Evolutionary conservation across 2,797 vertebrate species (phyloP).

Genomic region (Fratercula arctica): DNA sequence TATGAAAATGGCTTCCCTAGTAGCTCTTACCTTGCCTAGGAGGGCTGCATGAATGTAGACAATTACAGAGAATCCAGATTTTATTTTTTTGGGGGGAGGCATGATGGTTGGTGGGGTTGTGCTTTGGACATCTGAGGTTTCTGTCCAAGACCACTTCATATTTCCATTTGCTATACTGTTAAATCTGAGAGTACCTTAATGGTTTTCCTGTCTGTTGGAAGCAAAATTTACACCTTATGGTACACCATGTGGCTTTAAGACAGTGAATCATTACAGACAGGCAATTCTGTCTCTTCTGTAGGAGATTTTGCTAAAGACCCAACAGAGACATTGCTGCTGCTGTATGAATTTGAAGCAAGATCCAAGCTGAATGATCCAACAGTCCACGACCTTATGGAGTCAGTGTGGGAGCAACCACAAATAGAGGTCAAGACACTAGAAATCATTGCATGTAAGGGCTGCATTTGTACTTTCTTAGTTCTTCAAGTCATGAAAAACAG

Average conservation of each 20-base stretch:
- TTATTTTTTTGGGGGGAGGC: neutral
- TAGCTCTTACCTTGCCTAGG: neutral
- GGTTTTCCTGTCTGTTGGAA: neutral
- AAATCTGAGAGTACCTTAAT: neutral
- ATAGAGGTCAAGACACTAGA: conserved; percentile 86
- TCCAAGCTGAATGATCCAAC: conserved; percentile 88
- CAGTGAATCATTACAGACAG: neutral
- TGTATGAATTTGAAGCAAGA: conserved; percentile 93
- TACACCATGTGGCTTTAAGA: neutral
- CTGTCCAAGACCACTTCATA: neutral
- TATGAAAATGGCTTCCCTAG: neutral
- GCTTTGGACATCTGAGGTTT: neutral
- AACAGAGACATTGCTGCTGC: conserved; percentile 85
- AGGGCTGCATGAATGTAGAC: neutral
- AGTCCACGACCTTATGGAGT: conserved; percentile 82
- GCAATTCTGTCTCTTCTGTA: conserved; percentile 48
- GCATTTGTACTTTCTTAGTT: neutral
- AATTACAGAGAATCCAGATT: neutral
- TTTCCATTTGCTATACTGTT: neutral
- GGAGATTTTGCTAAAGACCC: conserved; percentile 82
- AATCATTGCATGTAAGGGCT: conserved; percentile 86
- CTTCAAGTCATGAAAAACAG: neutral
- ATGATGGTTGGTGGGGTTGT: neutral
- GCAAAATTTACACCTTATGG: neutral
- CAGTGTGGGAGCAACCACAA: conserved; percentile 83